Evolutionary conservation across 2,888 invertebrate genomes (phyloP).

Genomic region (Mystacides longicornis): DNA sequence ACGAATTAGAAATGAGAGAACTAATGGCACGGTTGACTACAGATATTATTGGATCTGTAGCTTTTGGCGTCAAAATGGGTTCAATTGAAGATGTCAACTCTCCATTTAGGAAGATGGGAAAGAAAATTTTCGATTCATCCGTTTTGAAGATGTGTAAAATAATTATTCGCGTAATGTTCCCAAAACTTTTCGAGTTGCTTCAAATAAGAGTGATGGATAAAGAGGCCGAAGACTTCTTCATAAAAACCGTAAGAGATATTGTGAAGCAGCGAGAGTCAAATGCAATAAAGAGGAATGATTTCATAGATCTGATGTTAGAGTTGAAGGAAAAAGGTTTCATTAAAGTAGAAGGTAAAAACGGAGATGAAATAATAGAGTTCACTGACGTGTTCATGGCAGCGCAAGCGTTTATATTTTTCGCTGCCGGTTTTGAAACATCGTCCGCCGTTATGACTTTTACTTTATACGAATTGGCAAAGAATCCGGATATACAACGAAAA

Average conservation of each 20-base stretch:
- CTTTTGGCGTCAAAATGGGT: slow-evolving; percentile 27
- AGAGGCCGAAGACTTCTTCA: slow-evolving; percentile 18
- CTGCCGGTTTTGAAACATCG: slow-evolving; percentile 41
- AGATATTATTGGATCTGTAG: slow-evolving; percentile 29
- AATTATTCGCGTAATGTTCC: slow-evolving; percentile 1
- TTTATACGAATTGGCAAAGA: slow-evolving; percentile 35
- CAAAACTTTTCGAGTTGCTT: slow-evolving; percentile 10
- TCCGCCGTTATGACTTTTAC: slow-evolving; percentile 37
- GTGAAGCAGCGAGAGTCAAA: slow-evolving; percentile 16
- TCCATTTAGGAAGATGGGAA: slow-evolving; percentile 17
- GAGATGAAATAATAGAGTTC: slow-evolving; percentile 28
- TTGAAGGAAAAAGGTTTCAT: not conserved
- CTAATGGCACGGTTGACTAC: slow-evolving; percentile 18
- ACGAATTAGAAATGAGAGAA: slow-evolving; percentile 13
- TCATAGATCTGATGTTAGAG: slow-evolving; percentile 16
- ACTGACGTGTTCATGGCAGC: slow-evolving; percentile 35
- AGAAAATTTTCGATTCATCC: slow-evolving; percentile 11
- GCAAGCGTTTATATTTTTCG: slow-evolving; percentile 40
- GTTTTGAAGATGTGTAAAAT: slow-evolving; percentile 10
- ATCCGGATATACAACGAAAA: slow-evolving; percentile 37
- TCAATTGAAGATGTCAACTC: slow-evolving; percentile 15
- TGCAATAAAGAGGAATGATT: slow-evolving; percentile 12
- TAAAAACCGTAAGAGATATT: slow-evolving; percentile 21
- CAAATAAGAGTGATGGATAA: slow-evolving; percentile 27
- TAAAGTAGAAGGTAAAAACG: not conserved